phyloP scores from a whole-genome alignment of 2,113 vertebrate genomes.

The Dunckerocampus dactyliophorus region DNA sequence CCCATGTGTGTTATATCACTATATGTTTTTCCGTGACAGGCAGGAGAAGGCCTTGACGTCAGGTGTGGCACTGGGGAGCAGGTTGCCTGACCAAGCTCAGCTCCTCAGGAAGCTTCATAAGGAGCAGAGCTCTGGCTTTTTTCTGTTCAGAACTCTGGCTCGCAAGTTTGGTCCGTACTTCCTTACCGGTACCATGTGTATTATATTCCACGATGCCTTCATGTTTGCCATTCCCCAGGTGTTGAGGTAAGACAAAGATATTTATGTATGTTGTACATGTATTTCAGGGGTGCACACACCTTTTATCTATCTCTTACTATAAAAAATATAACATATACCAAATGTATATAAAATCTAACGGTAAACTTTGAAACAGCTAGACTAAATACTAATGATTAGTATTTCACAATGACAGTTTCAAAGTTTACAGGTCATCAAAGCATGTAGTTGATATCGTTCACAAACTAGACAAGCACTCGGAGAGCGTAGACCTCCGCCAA shows the following conservation, averaged over 20 bases:
- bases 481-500: too few relatives aligned
- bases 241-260: constrained; percentile 75
- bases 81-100: constrained; percentile 75
- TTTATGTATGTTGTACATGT: too few relatives aligned
- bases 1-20: constrained; percentile 23
- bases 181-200: constrained; percentile 79
- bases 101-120: constrained; percentile 75
- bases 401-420: too few relatives aligned
- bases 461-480: too few relatives aligned
- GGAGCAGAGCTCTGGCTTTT: constrained; percentile 64
- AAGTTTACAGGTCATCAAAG: too few relatives aligned
- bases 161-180: constrained; percentile 80
- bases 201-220: constrained; percentile 82
- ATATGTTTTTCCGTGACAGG: constrained; percentile 58
- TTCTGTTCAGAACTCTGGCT: constrained; percentile 77
- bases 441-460: too few relatives aligned
- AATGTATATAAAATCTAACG: too few relatives aligned
- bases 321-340: too few relatives aligned
- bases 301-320: too few relatives aligned
- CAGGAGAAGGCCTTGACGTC: constrained; percentile 54
- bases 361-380: too few relatives aligned
- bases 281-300: too few relatives aligned
- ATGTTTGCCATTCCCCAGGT: constrained; percentile 84
- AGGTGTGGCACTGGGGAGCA: constrained; percentile 35
- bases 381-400: too few relatives aligned